Evolutionary conservation across 2,113 vertebrate species (phyloP).

Genomic region (Dascyllus trimaculatus): DNA sequence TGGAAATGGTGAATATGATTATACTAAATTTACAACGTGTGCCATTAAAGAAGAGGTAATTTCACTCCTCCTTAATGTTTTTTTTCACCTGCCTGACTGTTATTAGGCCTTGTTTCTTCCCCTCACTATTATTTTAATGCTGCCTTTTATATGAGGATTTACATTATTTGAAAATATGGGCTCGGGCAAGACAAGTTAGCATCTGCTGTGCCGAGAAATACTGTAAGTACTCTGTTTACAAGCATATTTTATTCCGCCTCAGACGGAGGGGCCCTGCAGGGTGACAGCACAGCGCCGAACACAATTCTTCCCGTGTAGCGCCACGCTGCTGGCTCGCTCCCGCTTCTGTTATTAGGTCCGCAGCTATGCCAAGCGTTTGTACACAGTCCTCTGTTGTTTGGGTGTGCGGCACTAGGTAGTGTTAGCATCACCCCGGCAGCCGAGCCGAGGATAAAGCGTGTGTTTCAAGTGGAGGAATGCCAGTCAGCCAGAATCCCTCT

Average conservation of each 20-base stretch:
- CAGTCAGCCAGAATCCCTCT: constrained; percentile 77
- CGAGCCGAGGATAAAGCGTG: constrained; percentile 58
- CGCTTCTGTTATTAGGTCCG: constrained; percentile 40
- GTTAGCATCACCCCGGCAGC: constrained; percentile 57
- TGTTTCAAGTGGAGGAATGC: constrained; percentile 75
- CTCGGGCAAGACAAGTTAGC: background rate
- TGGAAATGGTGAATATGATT: no score
- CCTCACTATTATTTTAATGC: no score
- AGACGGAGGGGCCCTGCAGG: constrained; percentile 31
- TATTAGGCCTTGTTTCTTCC: no score
- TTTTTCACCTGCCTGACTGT: no score
- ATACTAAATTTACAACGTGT: no score
- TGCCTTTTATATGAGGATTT: no score
- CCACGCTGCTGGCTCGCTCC: constrained; percentile 29
- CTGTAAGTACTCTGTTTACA: constrained; percentile 44
- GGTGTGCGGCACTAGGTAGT: constrained; percentile 50
- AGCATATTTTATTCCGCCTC: constrained; percentile 44
- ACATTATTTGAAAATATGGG: background rate
- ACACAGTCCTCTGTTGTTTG: constrained; percentile 64
- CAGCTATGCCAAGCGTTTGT: constrained; percentile 52
- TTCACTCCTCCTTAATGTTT: no score
- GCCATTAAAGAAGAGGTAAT: no score
- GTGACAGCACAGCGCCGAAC: constrained; percentile 33
- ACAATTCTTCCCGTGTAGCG: constrained; percentile 36
- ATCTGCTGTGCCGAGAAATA: constrained; percentile 36